Base-by-base conservation (phyloP, 2,113 vertebrate genomes). In the Erpornis zantholeuca region DNA sequence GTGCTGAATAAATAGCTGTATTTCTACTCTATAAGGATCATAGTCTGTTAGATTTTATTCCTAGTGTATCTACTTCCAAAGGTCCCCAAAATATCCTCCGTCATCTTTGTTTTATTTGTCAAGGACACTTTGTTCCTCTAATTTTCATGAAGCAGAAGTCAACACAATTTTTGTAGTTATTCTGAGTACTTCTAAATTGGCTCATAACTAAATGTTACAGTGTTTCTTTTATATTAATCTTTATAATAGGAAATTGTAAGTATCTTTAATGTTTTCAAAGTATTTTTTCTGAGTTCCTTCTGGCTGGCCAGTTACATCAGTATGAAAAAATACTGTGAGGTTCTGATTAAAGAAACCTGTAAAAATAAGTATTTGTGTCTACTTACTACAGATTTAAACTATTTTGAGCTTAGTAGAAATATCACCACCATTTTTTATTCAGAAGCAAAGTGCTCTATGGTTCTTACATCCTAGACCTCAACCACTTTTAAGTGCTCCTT, bases 41-140 rank as follows among this genome's bases (percentile, higher is more conserved):
- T 4, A 82, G 77, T 95, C 91, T 93, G 92, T 94, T 96, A 97
- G 72, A 83, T 94, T 91, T 91, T 89, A 96, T 49, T 97, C 71
- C 76, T 87, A 86, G 24, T 44, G 44, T 92, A 81, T 45, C 94
- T 70, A 91, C 82, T 91, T 83, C 53, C 69, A 45, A 45, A 90
- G 88, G 61, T 69, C 65, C 77, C 68, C 86, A 90, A 92, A 88
- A 80, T 82, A 93, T 28, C 64, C 56, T 93, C 78, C 35, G 64
- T 42, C 10, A 47, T 69, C 31, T 73, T 96, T 78, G n/a, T 94
- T 95, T 69, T 36, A 61, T 90, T 82, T 94, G 25, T 69, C 73
- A 79, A 92, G 75, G 27, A 79, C 54, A 77, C 66, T 73, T 95
- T 75, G 57, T 66, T 94, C 15, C 76, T 83, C 33, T 78, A 71